Evolutionary conservation across 2,888 invertebrate genomes (phyloP), one percentile per base, ranked within the genome.

Genomic region (Netelia melanura): DNA sequence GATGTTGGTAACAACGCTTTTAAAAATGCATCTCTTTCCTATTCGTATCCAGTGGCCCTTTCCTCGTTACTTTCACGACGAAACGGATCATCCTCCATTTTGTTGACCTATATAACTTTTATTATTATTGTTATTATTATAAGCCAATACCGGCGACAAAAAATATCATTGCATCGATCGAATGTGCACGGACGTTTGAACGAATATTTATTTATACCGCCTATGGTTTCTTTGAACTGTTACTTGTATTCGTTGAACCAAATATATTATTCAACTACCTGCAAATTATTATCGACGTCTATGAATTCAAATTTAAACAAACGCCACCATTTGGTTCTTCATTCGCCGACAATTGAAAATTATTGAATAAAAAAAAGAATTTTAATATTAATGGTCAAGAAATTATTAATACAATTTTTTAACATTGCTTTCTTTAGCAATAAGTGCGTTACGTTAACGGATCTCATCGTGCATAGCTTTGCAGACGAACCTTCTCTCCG

Each of bases 1-100:
- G 61, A 25, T 61, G 58, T 77, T 71, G 76, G 77, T 82, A 82
- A 77, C 58, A 58, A 82, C 30, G 11, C 54, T 82, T 9, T 72
- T 82, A 82, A 77, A 81, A 77, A 82, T 72, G 56, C 77, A 61
- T 65, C 71, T 62, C 62, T 21, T 67, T 14, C 38, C 38, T 21
- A n/a, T 38, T 30, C 61, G 9, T 44, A 14, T 23, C 44, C 38
- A 38, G 52, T 44, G 17, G 25, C 48, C 9, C 14, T n/a, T 48
- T 25, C 38, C 21, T n/a, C 8, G n/a, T 72, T 62, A 23, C 14
- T 25, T 1, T 62, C 52, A 48, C 48, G 14, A 48, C 54, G 17
- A 82, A 58, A 64, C 48, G 21, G 48, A 82, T 71, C 65, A 62
- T 58, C 52, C 21, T n/a, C 61, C 21, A 9, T 38, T 11, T 11